Evolutionary conservation across 2,888 invertebrate genomes (phyloP).

Genomic region (Lissonota sp.): DNA sequence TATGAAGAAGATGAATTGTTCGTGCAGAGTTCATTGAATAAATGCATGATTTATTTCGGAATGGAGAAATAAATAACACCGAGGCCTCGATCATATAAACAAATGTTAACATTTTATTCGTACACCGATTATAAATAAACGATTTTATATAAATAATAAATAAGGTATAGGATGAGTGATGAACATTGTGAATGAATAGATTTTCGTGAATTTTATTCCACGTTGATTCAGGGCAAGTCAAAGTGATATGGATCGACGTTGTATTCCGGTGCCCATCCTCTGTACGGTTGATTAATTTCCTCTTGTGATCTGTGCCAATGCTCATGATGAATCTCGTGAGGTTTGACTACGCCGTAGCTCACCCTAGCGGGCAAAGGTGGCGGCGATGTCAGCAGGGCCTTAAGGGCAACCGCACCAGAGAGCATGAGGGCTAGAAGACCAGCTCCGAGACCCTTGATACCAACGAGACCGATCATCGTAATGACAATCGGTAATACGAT

Average conservation of each 20-base stretch:
- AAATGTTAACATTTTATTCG: conserved; percentile 53
- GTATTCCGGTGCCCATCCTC: conserved; percentile 79
- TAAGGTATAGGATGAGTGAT: conserved; percentile 42
- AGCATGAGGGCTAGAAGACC: conserved; percentile 87
- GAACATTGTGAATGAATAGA: conserved; percentile 9
- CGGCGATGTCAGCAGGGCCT: conserved; percentile 78
- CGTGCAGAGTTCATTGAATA: no score
- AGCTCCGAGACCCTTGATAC: conserved; percentile 88
- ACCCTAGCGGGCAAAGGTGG: conserved; percentile 77
- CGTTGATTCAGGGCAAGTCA: conserved; percentile 72
- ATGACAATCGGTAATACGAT: conserved; percentile 87
- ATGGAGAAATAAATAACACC: background rate
- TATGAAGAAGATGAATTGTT: no score
- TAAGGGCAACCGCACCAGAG: conserved; percentile 84
- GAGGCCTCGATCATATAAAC: background rate
- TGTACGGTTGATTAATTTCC: conserved; percentile 79
- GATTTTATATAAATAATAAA: conserved; percentile 45
- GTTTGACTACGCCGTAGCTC: conserved; percentile 79
- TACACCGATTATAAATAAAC: conserved; percentile 49
- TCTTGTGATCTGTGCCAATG: conserved; percentile 82
- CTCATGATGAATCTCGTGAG: conserved; percentile 80
- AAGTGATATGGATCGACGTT: conserved; percentile 78
- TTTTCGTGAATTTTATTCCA: conserved; percentile 14
- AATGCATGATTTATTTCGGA: no score
- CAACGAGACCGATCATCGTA: conserved; percentile 87